Evolutionary conservation across 2,113 vertebrate species (phyloP), one percentile per base, ranked within the genome.

Genomic region (Nothoprocta pentlandii): DNA sequence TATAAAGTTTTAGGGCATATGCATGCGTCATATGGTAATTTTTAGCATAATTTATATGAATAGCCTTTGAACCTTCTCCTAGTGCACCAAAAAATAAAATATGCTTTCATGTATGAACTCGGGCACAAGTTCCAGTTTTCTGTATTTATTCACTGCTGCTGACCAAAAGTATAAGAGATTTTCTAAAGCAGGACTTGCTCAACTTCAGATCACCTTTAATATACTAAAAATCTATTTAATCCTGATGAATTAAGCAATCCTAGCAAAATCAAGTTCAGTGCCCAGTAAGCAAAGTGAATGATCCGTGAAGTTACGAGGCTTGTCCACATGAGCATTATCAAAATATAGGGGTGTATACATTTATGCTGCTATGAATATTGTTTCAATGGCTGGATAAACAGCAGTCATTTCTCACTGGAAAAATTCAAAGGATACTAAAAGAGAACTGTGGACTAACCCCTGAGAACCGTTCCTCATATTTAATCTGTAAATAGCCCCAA

Each of bases 221-320:
- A 73, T 85, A 82, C 62, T 88, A 70, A 96, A 39, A 95, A 83
- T 79, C 67, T 89, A 84, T 76, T 94, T 94, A 95, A 87, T 78
- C 76, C 80, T 94, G 81, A 81, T 44, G 9, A 94, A 93, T 94
- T 91, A 96, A 94, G 46, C 91, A 64, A 86, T 92, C 94, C 92
- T 92, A 89, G 68, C 66, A 92, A 96, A 97, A 94, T 88, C 74
- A 91, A 75, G 74, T 85, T 93, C 86, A 49, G 63, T 59, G 92
- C 68, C 39, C 62, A 85, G 83, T 56, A 95, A 95, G 89, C 25
- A 54, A 63, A 94, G 76, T 61, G 89, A 95, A 94, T 34, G 28
- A n/a, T 85, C 82, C 53, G 32, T 64, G n/a, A 91, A 74, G 70
- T 82, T 94, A 87, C 36, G 36, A 94, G 74, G 63, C 87, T 80